Evolutionary conservation across 2,113 vertebrate genomes (phyloP).

Genomic region (Ovis aries): ARS-UI_Ramb_v3.0 NC_056080.1:19912501-19913000

Average conservation of each 20-base stretch:
- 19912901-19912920: neutral
- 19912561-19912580: neutral
- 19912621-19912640: neutral
- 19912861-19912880: neutral
- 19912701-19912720: neutral
- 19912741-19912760: neutral
- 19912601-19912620: neutral
- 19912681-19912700: neutral
- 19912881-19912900: neutral
- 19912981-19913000: neutral
- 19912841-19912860: neutral
- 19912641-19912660: neutral
- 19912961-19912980: neutral
- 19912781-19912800: neutral
- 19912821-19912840: neutral
- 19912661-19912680: neutral
- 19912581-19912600: neutral
- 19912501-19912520: neutral
- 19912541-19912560: neutral
- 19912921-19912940: neutral
- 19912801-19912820: neutral
- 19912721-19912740: neutral
- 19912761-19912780: neutral
- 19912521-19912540: neutral
- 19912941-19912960: neutral